These are phyloP conservation scores for Rhynchonycteris naso DNA, from an alignment of 2,797 vertebrate genomes.

Conservation along the genomic window DNA sequence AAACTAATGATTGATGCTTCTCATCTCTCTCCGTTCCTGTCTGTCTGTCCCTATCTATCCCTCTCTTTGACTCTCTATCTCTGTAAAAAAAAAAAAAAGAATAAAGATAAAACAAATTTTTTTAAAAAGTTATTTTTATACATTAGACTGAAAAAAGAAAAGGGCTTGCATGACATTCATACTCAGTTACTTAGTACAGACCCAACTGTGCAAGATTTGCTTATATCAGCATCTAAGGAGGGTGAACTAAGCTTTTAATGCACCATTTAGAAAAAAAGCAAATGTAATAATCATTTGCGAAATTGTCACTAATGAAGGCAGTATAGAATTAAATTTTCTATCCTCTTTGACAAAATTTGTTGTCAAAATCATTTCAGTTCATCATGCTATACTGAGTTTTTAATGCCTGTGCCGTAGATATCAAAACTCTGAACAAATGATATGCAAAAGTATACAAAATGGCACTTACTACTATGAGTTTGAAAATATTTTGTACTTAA, in stretches of 20 bases:
- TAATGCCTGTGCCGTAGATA: not conserved
- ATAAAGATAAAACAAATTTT: no score
- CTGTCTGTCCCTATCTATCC: no score
- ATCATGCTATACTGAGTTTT: conserved; percentile 8
- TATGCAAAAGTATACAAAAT: conserved; percentile 46
- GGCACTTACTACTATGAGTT: conserved; percentile 10
- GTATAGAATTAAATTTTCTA: conserved; percentile 19
- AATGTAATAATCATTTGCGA: conserved; percentile 27
- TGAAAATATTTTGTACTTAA: conserved; percentile 47
- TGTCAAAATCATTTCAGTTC: conserved; percentile 37
- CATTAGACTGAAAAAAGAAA: conserved; percentile 31
- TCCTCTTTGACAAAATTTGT: conserved; percentile 28
- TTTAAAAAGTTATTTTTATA: conserved; percentile 55
- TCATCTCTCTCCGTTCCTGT: no score
- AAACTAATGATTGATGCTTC: no score
- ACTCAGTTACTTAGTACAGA: not conserved
- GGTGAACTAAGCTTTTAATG: not conserved
- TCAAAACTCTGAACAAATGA: conserved; percentile 15
- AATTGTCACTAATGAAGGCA: conserved; percentile 8
- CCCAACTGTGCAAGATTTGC: not conserved
- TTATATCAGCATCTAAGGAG: not conserved
- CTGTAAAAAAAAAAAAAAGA: no score
- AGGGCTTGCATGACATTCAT: not conserved
- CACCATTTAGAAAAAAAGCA: conserved; percentile 14
- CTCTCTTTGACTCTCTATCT: no score